Evolutionary conservation across 2,888 invertebrate genomes (phyloP).

Genomic region (Nomada goodeniana): DNA sequence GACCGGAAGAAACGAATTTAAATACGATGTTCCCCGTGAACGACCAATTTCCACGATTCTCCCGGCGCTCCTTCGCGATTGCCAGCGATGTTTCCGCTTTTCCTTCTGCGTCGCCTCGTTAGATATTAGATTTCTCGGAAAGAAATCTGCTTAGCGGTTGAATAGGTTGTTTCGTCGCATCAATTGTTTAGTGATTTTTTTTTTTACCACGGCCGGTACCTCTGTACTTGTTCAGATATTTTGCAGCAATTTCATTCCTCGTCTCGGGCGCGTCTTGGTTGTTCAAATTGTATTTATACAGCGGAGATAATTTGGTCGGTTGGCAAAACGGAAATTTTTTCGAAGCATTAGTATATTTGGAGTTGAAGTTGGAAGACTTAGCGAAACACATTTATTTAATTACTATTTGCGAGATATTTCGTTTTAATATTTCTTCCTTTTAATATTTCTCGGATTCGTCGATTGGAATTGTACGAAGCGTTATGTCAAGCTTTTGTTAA

Average conservation of each 20-base stretch:
- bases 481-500: no score
- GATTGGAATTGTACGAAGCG: no score
- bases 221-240: background rate
- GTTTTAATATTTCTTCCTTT: no score
- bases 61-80: background rate
- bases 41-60: slow-evolving; percentile 37
- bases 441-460: no score
- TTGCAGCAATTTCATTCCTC: no score
- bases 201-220: background rate
- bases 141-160: background rate
- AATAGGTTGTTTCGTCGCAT: background rate
- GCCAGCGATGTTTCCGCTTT: background rate
- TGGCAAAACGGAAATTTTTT: no score
- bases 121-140: slow-evolving; percentile 8
- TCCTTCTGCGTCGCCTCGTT: background rate
- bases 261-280: no score
- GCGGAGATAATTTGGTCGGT: background rate
- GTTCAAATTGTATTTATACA: background rate
- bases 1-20: slow-evolving; percentile 42
- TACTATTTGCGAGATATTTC: no score
- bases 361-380: no score
- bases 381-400: no score
- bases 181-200: background rate
- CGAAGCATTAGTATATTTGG: no score
- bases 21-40: slow-evolving; percentile 31